Conservation (phyloP, 1,140 invertebrate species). For the Apis cerana region DNA sequence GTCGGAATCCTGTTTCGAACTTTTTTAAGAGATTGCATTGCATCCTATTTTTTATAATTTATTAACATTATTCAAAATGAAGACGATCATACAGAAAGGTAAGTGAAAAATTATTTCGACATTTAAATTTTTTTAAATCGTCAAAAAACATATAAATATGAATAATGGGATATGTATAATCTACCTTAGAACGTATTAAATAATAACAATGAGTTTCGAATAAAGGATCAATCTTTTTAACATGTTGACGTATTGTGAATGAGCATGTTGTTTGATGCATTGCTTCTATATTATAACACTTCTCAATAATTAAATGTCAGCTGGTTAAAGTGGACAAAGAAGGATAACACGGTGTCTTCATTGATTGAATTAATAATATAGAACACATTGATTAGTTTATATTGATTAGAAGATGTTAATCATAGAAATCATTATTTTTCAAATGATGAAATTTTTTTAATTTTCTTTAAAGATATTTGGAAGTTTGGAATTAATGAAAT, state of each 20-base stretch:
- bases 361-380: constrained; percentile 7
- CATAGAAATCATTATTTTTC: no score
- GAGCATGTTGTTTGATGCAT: constrained; percentile 5
- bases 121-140: background rate
- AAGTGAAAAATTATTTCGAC: no score
- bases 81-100: no score
- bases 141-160: background rate
- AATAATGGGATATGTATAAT: background rate
- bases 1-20: no score
- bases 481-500: background rate
- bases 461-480: background rate
- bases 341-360: constrained; percentile 21
- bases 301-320: constrained; percentile 60
- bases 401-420: background rate
- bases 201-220: background rate
- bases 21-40: no score
- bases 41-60: no score
- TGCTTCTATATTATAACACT: constrained; percentile 11
- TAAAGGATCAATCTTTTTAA: constrained; percentile 3
- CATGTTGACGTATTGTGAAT: background rate
- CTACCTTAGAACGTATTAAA: background rate
- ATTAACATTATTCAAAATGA: no score
- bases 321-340: constrained; percentile 23
- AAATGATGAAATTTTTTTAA: no score
- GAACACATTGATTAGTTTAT: constrained; percentile 3